phyloP scores from a whole-genome alignment of 2,888 invertebrate genomes.

The Ramazzottius varieornatus region DNA sequence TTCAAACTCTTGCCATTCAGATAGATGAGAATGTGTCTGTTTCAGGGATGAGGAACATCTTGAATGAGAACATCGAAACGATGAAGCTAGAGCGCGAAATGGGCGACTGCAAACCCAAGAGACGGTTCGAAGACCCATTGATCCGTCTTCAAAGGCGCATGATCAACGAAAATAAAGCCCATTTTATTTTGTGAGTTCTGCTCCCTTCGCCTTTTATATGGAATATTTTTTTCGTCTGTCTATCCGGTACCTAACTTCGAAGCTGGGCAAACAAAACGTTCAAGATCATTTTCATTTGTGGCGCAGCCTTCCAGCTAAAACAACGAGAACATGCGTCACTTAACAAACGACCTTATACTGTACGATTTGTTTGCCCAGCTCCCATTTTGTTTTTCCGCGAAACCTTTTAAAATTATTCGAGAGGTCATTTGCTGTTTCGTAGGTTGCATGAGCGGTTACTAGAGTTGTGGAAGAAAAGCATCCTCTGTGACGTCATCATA shows the following conservation, averaged over 20 bases:
- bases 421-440: no score
- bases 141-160: not conserved
- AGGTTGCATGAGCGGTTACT: not conserved
- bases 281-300: not conserved
- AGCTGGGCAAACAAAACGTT: not conserved
- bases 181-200: not conserved
- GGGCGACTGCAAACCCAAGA: no score
- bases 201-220: no score
- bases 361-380: no score
- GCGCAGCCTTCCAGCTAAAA: not conserved
- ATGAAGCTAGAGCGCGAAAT: no score
- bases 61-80: not conserved
- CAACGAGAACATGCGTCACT: not conserved
- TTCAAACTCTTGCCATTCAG: not conserved
- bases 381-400: no score
- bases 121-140: not conserved
- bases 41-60: not conserved
- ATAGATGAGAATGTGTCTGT: no score
- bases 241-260: not conserved
- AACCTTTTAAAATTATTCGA: no score
- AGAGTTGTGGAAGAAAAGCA: not conserved
- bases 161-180: not conserved
- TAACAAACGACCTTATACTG: no score
- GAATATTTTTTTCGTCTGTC: not conserved
- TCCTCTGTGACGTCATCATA: not conserved